These are phyloP conservation scores for Chalcis sispes DNA, from an alignment of 2,888 invertebrate species.

Conservation along the genomic window DNA sequence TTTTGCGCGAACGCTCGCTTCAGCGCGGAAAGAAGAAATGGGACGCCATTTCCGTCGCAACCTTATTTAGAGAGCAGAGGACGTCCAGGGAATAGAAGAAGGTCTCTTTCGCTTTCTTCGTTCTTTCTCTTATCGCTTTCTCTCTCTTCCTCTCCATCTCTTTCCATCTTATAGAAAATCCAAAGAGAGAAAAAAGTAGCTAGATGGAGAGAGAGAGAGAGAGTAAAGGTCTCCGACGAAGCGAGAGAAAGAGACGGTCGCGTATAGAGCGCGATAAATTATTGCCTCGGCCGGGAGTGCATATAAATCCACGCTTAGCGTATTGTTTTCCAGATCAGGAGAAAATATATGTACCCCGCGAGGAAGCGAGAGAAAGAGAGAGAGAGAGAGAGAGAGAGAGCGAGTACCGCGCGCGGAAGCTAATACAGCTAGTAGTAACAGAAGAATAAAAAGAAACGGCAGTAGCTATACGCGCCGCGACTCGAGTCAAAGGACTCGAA, in stretches of 20 bases:
- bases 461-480: slow-evolving; percentile 10
- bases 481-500: slow-evolving; percentile 58
- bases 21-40: slow-evolving; percentile 66
- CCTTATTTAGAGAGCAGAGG: slow-evolving; percentile 73
- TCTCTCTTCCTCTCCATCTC: slow-evolving; percentile 43
- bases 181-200: no score
- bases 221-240: no score
- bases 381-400: slow-evolving; percentile 7
- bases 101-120: no score
- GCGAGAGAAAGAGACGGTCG: no score
- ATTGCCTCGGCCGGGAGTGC: slow-evolving; percentile 70
- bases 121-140: not conserved
- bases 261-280: slow-evolving; percentile 69
- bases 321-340: slow-evolving; percentile 76
- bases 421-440: slow-evolving; percentile 10
- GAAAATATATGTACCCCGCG: slow-evolving; percentile 72
- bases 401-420: slow-evolving; percentile 32
- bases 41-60: slow-evolving; percentile 71
- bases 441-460: not conserved
- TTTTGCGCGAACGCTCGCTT: slow-evolving; percentile 35
- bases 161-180: slow-evolving; percentile 31
- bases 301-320: slow-evolving; percentile 74
- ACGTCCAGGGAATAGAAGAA: slow-evolving; percentile 63
- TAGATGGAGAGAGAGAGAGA: slow-evolving; percentile 16
- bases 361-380: slow-evolving; percentile 21